phyloP scores from a whole-genome alignment of 2,797 vertebrate genomes.

The Rallus crepitans region DNA sequence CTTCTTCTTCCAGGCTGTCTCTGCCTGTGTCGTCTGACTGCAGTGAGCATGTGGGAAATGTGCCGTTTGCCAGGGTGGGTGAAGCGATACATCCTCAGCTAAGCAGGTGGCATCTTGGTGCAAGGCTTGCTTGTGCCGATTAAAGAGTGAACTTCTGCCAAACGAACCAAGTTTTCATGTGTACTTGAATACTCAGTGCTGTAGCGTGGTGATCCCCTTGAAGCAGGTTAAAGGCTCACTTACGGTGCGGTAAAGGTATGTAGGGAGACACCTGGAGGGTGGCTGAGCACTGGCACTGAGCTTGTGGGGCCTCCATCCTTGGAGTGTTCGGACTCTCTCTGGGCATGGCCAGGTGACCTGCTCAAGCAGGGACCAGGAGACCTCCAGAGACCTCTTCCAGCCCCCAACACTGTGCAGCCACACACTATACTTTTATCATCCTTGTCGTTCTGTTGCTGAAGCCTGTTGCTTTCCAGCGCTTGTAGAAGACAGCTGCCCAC shows the following conservation, averaged over 20 bases:
- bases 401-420: not conserved
- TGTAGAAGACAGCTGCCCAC: not conserved
- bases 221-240: not conserved
- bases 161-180: not conserved
- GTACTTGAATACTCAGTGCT: not conserved
- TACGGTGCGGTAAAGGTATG: rapidly evolving
- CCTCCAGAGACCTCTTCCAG: not conserved
- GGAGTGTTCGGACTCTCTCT: rapidly evolving
- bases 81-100: not conserved
- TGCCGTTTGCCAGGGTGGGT: not conserved
- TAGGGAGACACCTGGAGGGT: not conserved
- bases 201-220: rapidly evolving
- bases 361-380: too few relatives aligned
- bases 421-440: too few relatives aligned
- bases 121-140: not conserved
- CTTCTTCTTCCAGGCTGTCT: not conserved
- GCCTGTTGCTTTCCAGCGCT: not conserved
- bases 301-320: rapidly evolving
- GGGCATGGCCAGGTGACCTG: not conserved
- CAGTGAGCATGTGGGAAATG: not conserved
- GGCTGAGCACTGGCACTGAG: rapidly evolving
- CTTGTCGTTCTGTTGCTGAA: not conserved
- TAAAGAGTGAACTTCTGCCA: not conserved
- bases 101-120: not conserved
- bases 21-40: rapidly evolving